These are phyloP conservation scores for Myopa tessellatipennis DNA, from an alignment of 2,888 invertebrate species.

Conservation along the genomic window DNA sequence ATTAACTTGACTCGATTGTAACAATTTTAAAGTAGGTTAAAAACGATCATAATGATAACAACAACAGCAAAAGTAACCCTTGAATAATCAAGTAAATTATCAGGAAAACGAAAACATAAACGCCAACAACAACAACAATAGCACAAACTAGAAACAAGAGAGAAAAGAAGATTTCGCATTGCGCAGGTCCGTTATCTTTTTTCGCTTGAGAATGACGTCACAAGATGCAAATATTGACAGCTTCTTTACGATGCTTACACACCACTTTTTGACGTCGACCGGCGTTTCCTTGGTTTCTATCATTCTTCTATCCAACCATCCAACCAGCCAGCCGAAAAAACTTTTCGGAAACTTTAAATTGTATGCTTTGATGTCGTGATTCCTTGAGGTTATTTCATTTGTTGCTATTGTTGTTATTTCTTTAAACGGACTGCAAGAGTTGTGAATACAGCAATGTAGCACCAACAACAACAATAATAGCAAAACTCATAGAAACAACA, in stretches of 20 bases:
- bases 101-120: neutral
- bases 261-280: no score
- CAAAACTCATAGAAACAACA: slow-evolving; percentile 19
- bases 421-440: neutral
- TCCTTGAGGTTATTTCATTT: slow-evolving; percentile 16
- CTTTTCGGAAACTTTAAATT: slow-evolving; percentile 1
- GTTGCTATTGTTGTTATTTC: slow-evolving; percentile 25
- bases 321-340: no score
- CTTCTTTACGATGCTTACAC: no score
- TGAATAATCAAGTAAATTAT: no score
- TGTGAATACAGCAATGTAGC: slow-evolving; percentile 17
- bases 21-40: no score
- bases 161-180: no score
- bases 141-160: neutral
- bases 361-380: neutral
- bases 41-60: neutral
- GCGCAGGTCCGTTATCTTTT: no score
- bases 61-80: neutral
- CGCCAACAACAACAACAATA: neutral
- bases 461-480: slow-evolving; percentile 17
- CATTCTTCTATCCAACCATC: no score
- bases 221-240: no score
- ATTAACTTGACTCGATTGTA: no score
- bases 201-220: no score
- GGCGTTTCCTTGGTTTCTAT: no score